Evolutionary conservation across 2,797 vertebrate genomes (phyloP).

Genomic region (Anisognathus igniventris): DNA sequence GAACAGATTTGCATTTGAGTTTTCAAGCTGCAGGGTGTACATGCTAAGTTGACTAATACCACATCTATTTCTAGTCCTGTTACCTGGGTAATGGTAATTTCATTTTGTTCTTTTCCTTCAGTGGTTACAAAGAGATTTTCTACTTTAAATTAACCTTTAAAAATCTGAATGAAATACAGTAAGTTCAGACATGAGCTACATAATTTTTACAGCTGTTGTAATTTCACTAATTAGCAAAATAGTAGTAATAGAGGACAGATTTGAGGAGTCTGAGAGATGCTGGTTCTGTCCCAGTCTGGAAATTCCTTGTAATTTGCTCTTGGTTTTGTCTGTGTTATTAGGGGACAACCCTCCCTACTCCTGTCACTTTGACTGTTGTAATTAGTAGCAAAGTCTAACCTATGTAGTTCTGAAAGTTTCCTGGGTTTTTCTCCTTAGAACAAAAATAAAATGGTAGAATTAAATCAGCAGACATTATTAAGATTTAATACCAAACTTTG

Average conservation of each 20-base stretch:
- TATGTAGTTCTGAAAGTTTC: background rate
- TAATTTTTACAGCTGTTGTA: background rate
- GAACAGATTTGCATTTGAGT: slow-evolving; percentile 48
- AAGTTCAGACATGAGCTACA: background rate
- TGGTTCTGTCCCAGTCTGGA: background rate
- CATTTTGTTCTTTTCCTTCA: background rate
- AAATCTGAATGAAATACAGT: background rate
- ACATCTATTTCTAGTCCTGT: slow-evolving; percentile 31
- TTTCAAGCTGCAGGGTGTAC: background rate
- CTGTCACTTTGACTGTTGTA: background rate
- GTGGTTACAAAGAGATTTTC: background rate
- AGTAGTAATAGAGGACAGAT: background rate
- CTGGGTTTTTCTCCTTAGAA: background rate
- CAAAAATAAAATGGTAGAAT: background rate
- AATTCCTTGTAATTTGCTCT: background rate
- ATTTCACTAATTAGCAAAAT: background rate
- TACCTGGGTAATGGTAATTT: slow-evolving; percentile 53
- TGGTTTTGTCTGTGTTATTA: background rate
- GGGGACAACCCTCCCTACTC: background rate
- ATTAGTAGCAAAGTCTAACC: background rate
- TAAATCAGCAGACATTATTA: background rate
- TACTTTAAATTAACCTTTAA: background rate
- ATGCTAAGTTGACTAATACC: background rate
- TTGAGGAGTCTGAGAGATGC: background rate
- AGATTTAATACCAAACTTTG: background rate